These are phyloP conservation scores for Drosophila merina DNA, from an alignment of 2,888 invertebrate genomes.

Conservation along the genomic window DNA sequence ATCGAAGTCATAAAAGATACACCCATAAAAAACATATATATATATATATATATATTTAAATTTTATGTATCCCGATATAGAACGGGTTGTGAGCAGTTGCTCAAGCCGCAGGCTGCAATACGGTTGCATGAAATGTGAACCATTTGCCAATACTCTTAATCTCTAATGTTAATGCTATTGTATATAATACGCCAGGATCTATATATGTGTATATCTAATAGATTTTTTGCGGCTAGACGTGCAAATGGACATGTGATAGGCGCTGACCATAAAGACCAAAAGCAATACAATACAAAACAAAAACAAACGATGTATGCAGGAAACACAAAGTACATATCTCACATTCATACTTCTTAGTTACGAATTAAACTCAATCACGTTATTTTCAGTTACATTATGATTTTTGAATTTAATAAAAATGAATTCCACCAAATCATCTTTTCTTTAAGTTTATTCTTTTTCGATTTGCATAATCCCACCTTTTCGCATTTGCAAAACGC, in stretches of 20 bases:
- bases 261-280: constrained; percentile 43
- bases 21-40: constrained; percentile 14
- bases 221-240: constrained; percentile 21
- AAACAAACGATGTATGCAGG: constrained; percentile 11
- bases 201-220: constrained; percentile 9
- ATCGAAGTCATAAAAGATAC: constrained; percentile 31
- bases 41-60: constrained; percentile 13
- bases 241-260: constrained; percentile 41
- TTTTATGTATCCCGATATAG: constrained; percentile 19
- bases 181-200: constrained; percentile 40
- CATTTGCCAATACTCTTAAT: constrained; percentile 45
- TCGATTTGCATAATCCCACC: constrained; percentile 10
- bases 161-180: constrained; percentile 25
- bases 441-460: constrained; percentile 3
- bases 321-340: constrained; percentile 31
- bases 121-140: constrained; percentile 37
- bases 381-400: constrained; percentile 22
- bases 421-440: constrained; percentile 35
- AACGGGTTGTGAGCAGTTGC: constrained; percentile 44
- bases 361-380: constrained; percentile 29
- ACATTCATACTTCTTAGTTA: constrained; percentile 18
- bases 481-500: constrained; percentile 10
- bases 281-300: constrained; percentile 35
- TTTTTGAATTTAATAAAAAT: constrained; percentile 59
- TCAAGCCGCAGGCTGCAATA: constrained; percentile 49